These are phyloP conservation scores for Frankliniella intonsa DNA, from an alignment of 2,888 invertebrate species.

Conservation along the genomic window DNA sequence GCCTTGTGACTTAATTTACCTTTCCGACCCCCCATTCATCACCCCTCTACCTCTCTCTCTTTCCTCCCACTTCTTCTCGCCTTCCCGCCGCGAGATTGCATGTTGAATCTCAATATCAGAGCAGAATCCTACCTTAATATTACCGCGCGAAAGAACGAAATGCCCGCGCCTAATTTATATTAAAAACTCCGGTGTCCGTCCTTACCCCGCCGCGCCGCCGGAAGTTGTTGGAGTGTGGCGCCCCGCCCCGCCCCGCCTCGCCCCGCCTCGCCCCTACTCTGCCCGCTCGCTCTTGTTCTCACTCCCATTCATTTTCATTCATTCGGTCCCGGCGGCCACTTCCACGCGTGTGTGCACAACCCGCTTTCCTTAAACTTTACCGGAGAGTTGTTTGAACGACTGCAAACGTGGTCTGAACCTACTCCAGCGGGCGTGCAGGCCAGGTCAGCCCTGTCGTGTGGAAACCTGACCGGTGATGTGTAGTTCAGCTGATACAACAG, in stretches of 20 bases:
- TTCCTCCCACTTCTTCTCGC: neutral
- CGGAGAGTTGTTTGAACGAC: neutral
- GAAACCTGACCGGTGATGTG: too few species aligned
- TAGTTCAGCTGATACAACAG: too few species aligned
- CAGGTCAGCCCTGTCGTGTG: too few species aligned
- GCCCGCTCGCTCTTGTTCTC: neutral
- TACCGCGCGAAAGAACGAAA: neutral
- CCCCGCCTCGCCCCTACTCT: neutral
- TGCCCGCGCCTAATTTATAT: neutral
- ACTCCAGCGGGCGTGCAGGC: too few species aligned
- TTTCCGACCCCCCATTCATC: too few species aligned
- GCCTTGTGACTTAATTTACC: too few species aligned
- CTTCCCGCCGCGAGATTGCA: neutral
- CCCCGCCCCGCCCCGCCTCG: neutral
- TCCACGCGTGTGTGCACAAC: neutral
- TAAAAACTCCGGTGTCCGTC: neutral
- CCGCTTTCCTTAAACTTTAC: neutral
- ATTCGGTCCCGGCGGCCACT: neutral
- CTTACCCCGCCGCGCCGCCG: neutral
- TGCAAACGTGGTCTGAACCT: too few species aligned
- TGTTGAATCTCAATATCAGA: neutral
- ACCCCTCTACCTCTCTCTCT: neutral
- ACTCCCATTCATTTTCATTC: slow-evolving; percentile 16
- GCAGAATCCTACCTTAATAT: neutral
- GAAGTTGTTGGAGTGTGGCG: neutral